phyloP scores from a whole-genome alignment of 2,797 vertebrate species.

The Mareca strepera region DNA sequence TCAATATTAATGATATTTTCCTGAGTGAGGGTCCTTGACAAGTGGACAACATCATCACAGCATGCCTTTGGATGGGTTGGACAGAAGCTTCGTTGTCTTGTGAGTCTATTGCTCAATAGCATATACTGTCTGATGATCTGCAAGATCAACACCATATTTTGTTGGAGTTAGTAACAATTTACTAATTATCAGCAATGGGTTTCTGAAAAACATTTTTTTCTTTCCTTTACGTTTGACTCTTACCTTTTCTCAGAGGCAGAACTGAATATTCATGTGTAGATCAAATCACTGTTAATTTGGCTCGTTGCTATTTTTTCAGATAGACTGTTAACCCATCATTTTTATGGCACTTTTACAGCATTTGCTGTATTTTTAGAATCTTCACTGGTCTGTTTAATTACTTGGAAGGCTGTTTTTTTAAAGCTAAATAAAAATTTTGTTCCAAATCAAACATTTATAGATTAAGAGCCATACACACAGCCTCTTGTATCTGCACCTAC shows the following conservation, averaged over 20 bases:
- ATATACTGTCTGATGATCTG: not conserved
- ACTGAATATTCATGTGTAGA: conserved; percentile 53
- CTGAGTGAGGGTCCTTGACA: not conserved
- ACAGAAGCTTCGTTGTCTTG: not conserved
- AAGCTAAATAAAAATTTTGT: not conserved
- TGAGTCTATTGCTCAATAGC: not conserved
- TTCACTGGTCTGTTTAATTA: conserved; percentile 11
- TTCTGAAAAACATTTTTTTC: conserved; percentile 64
- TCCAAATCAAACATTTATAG: not conserved
- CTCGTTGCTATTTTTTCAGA: not conserved
- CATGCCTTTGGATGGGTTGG: not conserved
- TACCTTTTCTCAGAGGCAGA: conserved; percentile 48
- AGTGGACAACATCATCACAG: not conserved
- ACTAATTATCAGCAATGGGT: conserved; percentile 38
- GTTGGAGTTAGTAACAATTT: conserved; percentile 43
- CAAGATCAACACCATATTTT: conserved; percentile 18
- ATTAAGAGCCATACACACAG: not conserved
- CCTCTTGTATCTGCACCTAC: not conserved
- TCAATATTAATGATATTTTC: conserved; percentile 10
- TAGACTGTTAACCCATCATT: conserved; percentile 23
- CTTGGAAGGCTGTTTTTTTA: not conserved
- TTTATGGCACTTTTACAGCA: conserved; percentile 2
- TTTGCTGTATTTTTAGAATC: conserved; percentile 34
- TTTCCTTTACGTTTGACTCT: conserved; percentile 49
- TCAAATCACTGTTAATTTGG: conserved; percentile 60